A percentile compares a stretch with the other conserved stretches of the same genome.
Conservation (phyloP, 2,888 invertebrate species). For the Druceiella hillmani region DNA sequence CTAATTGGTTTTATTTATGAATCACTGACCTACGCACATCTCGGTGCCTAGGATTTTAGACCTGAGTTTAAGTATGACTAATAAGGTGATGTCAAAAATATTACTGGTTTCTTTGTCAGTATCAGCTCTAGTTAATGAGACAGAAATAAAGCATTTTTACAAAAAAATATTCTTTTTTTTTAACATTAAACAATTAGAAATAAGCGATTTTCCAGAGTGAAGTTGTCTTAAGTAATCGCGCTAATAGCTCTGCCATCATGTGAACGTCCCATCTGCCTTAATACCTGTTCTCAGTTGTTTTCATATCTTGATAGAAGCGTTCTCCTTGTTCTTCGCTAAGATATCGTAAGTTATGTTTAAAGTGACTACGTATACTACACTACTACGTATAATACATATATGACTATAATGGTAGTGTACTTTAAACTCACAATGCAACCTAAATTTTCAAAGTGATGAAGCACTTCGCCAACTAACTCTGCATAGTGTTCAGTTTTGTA, state of each 20-base stretch:
- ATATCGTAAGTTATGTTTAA: too few relatives aligned
- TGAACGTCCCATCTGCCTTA: too few relatives aligned
- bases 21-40: too few relatives aligned
- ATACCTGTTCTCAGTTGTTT: neutral
- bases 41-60: too few relatives aligned
- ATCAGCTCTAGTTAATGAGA: too few relatives aligned
- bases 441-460: neutral
- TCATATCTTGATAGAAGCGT: too few relatives aligned
- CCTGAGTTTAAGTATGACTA: too few relatives aligned
- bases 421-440: neutral
- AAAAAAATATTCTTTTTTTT: neutral
- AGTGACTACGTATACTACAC: too few relatives aligned
- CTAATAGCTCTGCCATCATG: neutral
- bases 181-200: too few relatives aligned
- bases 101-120: neutral
- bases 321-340: too few relatives aligned
- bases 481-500: conserved; percentile 1
- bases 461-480: neutral
- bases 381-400: too few relatives aligned
- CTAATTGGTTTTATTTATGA: too few relatives aligned
- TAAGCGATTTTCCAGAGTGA: neutral
- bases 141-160: neutral
- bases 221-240: neutral
- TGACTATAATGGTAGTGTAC: neutral
- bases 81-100: neutral